These are phyloP conservation scores for Drosophila neotestacea DNA, from an alignment of 2,888 invertebrate genomes.

Conservation along the genomic window DNA sequence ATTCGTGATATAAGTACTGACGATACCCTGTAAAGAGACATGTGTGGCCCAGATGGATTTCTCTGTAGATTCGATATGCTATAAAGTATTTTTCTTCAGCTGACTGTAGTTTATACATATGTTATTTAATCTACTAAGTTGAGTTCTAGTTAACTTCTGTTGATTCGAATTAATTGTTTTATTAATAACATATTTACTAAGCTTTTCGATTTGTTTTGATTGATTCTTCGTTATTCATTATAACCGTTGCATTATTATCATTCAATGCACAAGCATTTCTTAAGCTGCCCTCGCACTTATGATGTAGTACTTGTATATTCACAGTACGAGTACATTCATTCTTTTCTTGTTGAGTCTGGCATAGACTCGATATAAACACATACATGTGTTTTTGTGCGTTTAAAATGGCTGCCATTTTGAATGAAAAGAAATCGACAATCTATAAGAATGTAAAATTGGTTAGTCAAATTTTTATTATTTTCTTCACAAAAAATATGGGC, in stretches of 20 bases:
- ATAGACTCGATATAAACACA: conserved; percentile 1
- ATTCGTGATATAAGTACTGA: not conserved
- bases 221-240: not conserved
- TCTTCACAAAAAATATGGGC: conserved; percentile 11
- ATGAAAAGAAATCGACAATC: conserved; percentile 39
- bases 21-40: not conserved
- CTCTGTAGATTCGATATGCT: not conserved
- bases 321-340: conserved; percentile 16
- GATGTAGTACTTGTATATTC: conserved; percentile 21
- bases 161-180: no score
- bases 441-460: conserved; percentile 25
- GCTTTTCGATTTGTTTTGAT: not conserved
- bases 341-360: conserved; percentile 14
- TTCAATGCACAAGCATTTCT: conserved; percentile 32
- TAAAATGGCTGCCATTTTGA: conserved; percentile 48
- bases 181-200: not conserved
- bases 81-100: not conserved
- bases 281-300: conserved; percentile 44
- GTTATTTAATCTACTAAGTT: not conserved
- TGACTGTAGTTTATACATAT: not conserved
- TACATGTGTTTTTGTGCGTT: conserved; percentile 9
- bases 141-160: not conserved
- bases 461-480: conserved; percentile 19
- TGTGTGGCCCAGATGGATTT: not conserved
- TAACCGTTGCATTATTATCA: conserved; percentile 1